These are phyloP conservation scores for Orchestia grillus DNA, from an alignment of 1,140 invertebrate genomes.

Conservation along the genomic window DNA sequence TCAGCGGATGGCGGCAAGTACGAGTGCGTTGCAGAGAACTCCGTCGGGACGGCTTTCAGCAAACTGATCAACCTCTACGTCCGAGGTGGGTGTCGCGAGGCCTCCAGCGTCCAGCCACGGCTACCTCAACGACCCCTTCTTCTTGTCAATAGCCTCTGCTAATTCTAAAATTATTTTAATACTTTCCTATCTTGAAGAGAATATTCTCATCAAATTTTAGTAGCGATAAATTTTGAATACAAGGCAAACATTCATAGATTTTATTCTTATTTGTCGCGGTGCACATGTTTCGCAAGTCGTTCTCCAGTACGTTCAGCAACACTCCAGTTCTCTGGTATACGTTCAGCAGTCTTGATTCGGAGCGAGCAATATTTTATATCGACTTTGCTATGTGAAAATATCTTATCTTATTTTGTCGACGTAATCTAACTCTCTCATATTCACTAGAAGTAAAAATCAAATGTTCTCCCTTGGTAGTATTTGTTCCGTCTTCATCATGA, in stretches of 20 bases:
- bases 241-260: neutral
- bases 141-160: neutral
- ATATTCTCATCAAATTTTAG: neutral
- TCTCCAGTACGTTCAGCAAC: neutral
- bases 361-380: neutral
- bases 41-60: conserved; percentile 78
- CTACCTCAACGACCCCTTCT: neutral
- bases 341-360: neutral
- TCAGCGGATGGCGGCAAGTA: conserved; percentile 86
- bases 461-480: neutral
- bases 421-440: too few species aligned
- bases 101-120: neutral
- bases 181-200: neutral
- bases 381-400: neutral
- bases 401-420: neutral
- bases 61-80: conserved; percentile 67
- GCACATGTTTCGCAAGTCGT: neutral
- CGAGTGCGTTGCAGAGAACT: conserved; percentile 97
- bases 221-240: neutral
- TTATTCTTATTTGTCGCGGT: neutral
- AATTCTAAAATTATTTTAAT: neutral
- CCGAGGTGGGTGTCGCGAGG: conserved; percentile 61
- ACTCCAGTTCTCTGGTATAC: neutral
- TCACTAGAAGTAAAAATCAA: neutral
- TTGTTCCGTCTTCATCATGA: neutral